Percentiles rank a stretch among this genome's conserved stretches.
phyloP scores from a whole-genome alignment of 2,113 vertebrate species.

The Cryptotis parvus region DNA sequence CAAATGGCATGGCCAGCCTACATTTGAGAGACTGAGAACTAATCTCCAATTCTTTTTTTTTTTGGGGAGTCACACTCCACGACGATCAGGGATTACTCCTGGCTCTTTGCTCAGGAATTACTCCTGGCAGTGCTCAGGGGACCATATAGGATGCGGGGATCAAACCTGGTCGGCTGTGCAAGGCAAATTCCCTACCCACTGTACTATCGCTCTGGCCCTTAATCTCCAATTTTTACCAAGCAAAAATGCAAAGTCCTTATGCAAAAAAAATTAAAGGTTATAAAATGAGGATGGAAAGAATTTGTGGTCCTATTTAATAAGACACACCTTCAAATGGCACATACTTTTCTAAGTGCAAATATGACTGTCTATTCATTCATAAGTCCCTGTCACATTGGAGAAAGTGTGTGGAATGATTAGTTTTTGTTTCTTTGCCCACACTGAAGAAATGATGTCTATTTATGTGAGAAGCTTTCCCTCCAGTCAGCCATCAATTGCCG shows the following conservation, averaged over 20 bases:
- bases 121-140: too few relatives aligned
- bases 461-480: slow-evolving; percentile 44
- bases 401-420: slow-evolving; percentile 10
- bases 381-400: not conserved
- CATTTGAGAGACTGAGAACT: not conserved
- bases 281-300: not conserved
- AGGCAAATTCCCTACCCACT: too few relatives aligned
- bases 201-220: not conserved
- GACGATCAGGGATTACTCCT: too few relatives aligned
- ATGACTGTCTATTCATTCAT: not conserved
- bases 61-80: too few relatives aligned
- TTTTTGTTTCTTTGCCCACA: slow-evolving; percentile 36
- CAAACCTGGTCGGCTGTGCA: too few relatives aligned
- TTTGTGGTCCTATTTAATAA: slow-evolving; percentile 6
- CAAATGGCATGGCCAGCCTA: not conserved
- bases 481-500: slow-evolving; percentile 27
- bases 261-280: not conserved
- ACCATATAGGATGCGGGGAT: too few relatives aligned
- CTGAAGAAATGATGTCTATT: slow-evolving; percentile 9
- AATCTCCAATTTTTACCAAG: not conserved
- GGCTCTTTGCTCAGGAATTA: too few relatives aligned
- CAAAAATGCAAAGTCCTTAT: slow-evolving; percentile 22
- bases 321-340: not conserved
- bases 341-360: slow-evolving; percentile 6
- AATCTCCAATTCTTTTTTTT: slow-evolving; percentile 25